phyloP scores from a whole-genome alignment of 2,888 invertebrate genomes.

The Cosmorhoe ocellata region DNA sequence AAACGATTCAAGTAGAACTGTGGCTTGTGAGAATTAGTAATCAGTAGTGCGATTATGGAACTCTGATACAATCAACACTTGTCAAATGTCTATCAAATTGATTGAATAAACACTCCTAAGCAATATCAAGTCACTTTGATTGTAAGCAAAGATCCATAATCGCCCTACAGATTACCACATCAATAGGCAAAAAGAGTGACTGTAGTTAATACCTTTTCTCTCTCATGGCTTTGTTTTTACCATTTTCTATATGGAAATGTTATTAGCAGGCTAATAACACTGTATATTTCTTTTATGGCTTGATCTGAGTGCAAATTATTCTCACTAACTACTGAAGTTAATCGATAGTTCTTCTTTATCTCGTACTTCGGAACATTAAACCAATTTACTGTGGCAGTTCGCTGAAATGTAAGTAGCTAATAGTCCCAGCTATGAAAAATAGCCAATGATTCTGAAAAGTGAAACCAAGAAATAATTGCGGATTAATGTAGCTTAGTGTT shows the following conservation, averaged over 20 bases:
- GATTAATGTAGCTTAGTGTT: no score
- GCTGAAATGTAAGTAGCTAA: background rate
- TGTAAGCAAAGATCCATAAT: no score
- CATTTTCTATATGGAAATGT: constrained; percentile 36
- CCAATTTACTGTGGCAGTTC: constrained; percentile 31
- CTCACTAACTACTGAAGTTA: constrained; percentile 50
- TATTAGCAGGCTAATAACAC: constrained; percentile 36
- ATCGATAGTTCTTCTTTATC: constrained; percentile 39
- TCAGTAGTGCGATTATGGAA: no score
- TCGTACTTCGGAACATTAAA: constrained; percentile 37
- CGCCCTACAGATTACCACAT: no score
- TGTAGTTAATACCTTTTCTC: background rate
- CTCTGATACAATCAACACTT: no score
- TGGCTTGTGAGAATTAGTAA: no score
- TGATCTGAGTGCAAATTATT: constrained; percentile 50
- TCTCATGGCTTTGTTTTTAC: constrained; percentile 48
- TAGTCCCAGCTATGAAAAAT: background rate
- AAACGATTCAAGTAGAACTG: no score
- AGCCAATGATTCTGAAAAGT: background rate
- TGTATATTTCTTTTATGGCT: constrained; percentile 46
- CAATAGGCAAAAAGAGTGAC: no score
- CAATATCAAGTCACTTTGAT: no score
- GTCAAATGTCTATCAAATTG: no score
- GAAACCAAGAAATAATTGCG: no score
- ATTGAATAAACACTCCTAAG: no score